Evolutionary conservation across 2,113 vertebrate species (phyloP).

Genomic region (Pluvianellus socialis): DNA sequence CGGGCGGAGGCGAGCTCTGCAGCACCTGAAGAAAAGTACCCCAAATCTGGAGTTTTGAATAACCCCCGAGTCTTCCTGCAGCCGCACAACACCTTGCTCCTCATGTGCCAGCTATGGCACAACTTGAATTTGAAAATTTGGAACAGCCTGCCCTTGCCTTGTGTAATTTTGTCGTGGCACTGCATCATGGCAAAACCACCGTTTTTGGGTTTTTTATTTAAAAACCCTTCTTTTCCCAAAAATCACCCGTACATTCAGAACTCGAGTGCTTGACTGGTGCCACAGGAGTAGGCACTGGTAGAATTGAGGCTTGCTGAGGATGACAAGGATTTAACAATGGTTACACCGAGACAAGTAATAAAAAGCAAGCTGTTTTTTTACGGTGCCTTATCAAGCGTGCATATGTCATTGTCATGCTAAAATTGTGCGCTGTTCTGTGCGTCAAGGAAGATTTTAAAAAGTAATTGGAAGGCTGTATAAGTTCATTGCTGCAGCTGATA

Average conservation of each 20-base stretch:
- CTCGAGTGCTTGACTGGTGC: background rate
- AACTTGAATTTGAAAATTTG: background rate
- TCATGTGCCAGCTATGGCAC: background rate
- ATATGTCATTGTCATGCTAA: background rate
- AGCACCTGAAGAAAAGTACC: background rate
- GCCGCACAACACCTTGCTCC: background rate
- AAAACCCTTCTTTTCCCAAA: background rate
- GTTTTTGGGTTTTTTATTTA: background rate
- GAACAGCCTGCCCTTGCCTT: background rate
- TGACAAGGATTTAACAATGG: background rate
- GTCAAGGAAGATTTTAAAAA: background rate
- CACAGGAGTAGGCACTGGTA: background rate
- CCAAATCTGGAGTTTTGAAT: background rate
- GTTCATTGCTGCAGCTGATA: background rate
- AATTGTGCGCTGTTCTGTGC: background rate
- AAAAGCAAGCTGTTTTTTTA: background rate
- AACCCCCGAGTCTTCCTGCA: fast-evolving
- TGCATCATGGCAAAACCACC: background rate
- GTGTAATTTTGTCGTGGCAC: background rate
- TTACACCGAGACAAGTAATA: background rate
- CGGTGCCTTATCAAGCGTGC: background rate
- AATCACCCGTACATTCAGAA: background rate
- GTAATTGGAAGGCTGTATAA: background rate
- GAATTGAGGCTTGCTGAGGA: background rate
- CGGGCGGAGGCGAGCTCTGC: background rate